Percentiles rank a stretch among this genome's conserved stretches.
Evolutionary conservation across 1,140 invertebrate genomes (phyloP).

Genomic region (Formica exsecta): DNA sequence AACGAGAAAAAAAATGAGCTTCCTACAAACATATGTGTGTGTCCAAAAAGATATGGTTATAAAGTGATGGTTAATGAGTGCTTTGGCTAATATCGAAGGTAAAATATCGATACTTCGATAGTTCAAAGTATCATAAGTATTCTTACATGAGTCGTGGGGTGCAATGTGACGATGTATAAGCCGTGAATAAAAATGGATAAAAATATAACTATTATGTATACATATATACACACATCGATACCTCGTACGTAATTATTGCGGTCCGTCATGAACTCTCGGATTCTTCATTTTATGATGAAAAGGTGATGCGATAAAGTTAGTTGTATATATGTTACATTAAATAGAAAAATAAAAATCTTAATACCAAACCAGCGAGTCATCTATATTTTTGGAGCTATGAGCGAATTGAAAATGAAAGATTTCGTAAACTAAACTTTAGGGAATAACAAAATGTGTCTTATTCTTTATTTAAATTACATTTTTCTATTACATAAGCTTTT

Average conservation of each 20-base stretch:
- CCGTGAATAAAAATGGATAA: conserved; percentile 59
- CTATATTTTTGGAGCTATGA: neutral
- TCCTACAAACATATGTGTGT: conserved; percentile 1
- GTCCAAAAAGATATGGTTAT: conserved; percentile 33
- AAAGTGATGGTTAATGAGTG: conserved; percentile 20
- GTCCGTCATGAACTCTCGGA: conserved; percentile 24
- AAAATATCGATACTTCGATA: conserved; percentile 62
- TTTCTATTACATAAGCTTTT: neutral
- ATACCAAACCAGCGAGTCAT: conserved; percentile 4
- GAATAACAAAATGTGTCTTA: neutral
- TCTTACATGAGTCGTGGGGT: conserved; percentile 64
- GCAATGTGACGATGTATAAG: conserved; percentile 27
- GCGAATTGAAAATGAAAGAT: conserved; percentile 13
- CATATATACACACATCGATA: neutral
- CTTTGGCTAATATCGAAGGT: conserved; percentile 61
- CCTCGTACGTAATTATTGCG: conserved; percentile 27
- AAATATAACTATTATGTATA: conserved; percentile 38
- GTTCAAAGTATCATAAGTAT: conserved; percentile 64
- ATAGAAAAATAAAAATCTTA: conserved; percentile 6
- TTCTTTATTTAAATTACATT: neutral
- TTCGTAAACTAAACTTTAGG: neutral
- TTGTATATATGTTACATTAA: conserved; percentile 18
- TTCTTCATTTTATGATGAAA: conserved; percentile 48
- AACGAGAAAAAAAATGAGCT: neutral
- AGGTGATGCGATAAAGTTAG: conserved; percentile 18